Evolutionary conservation across 2,797 vertebrate genomes (phyloP), one percentile per base, ranked within the genome.

Genomic region (Mormyrus hasselquistii): DNA sequence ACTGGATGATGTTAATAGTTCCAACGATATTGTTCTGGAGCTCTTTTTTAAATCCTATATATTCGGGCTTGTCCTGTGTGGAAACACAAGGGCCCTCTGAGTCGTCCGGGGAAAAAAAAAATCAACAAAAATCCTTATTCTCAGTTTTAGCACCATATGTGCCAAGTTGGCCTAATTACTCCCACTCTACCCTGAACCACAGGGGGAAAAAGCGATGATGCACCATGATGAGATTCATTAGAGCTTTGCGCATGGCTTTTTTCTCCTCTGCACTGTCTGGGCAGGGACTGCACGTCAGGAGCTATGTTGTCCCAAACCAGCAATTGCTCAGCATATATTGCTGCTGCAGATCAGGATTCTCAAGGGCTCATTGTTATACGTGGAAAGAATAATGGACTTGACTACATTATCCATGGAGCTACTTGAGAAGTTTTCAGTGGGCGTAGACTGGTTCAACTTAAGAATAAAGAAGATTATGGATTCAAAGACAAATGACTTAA

Each of bases 171-270:
- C 65, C 65, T 73, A 73, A 73, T 73, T 73, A 38, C 10, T 73
- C 65, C 65, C 65, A 38, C 12, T 73, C 4, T 73, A 34, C 65
- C 29, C 29, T 16, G 65, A 73, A 73, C 65, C 65, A 38, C 65
- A 89, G 92, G 91, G 92, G 89, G 90, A 91, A 89, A 87, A 92
- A 89, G 90, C 89, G 88, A 90, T n/a, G 91, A 92, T 90, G 91
- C 89, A 25, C 79, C 87, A 89, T 90, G 91, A 91, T 88, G 93
- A 90, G 93, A 94, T 92, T 93, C 93, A 94, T 94, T 94, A 94
- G 91, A 91, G 89, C 91, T 89, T 90, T 91, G 83, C 88, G 38
- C 73, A 19, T 38, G 7, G 16, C n/a, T 79, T 79, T 79, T n/a
- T 79, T 19, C 73, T 79, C 6, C 29, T 82, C 16, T 47, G 41